Conservation (phyloP, 2,888 invertebrate genomes). For the Scaptomyza caliginosa region DNA sequence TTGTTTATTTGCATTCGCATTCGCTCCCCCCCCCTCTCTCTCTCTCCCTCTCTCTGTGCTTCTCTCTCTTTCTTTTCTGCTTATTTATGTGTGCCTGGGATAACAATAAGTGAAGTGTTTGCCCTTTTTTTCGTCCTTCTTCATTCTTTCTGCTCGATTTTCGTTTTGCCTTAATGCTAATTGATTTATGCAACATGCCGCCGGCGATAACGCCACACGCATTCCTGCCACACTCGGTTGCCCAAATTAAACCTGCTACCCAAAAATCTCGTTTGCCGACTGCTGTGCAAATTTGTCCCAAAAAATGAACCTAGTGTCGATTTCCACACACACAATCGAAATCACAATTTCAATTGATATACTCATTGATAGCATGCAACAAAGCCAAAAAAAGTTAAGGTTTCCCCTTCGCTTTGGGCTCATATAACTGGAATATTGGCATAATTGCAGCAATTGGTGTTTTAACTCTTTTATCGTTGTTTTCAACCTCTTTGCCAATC, state of each 20-base stretch:
- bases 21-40: conserved; percentile 9
- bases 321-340: conserved; percentile 55
- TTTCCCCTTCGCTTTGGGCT: no score
- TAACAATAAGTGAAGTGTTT: conserved; percentile 63
- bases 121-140: conserved; percentile 38
- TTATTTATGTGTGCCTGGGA: conserved; percentile 52
- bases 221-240: conserved; percentile 11
- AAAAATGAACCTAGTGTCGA: conserved; percentile 31
- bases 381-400: not conserved
- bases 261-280: not conserved
- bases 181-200: conserved; percentile 61
- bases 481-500: no score
- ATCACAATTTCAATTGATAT: conserved; percentile 57
- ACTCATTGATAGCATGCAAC: conserved; percentile 52
- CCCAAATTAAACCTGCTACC: not conserved
- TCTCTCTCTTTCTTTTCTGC: not conserved
- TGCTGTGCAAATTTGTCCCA: conserved; percentile 42
- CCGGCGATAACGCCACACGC: conserved; percentile 35
- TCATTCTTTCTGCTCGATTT: conserved; percentile 3
- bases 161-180: conserved; percentile 53
- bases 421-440: not conserved
- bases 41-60: not conserved
- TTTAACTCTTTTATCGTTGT: conserved; percentile 20
- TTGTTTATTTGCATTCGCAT: conserved; percentile 60
- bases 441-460: conserved; percentile 24